Conservation (phyloP, 2,797 vertebrate species). For the Sebastes cheni region DNA sequence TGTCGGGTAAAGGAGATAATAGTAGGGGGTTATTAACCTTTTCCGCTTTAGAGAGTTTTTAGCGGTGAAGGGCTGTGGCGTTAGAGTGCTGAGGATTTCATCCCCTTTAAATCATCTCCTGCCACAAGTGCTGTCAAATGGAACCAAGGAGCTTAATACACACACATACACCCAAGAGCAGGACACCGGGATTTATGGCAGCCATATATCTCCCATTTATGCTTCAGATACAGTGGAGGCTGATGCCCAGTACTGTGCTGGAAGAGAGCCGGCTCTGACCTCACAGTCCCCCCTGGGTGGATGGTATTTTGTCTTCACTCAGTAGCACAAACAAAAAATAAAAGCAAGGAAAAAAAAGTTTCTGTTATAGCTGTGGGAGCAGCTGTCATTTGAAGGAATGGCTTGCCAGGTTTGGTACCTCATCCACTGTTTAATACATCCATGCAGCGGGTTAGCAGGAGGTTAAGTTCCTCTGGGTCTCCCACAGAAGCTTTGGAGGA, state of each 20-base stretch:
- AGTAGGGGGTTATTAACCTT: conserved; percentile 78
- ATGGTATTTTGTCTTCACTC: conserved; percentile 26
- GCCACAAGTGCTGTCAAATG: conserved; percentile 70
- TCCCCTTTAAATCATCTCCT: conserved; percentile 77
- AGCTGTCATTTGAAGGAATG: conserved; percentile 19
- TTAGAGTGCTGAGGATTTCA: conserved; percentile 65
- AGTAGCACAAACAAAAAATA: not conserved
- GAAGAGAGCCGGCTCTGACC: conserved; percentile 30
- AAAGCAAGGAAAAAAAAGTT: not conserved
- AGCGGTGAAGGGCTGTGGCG: conserved; percentile 71
- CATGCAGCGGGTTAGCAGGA: not conserved
- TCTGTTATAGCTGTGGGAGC: conserved; percentile 8
- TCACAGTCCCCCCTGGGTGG: conserved; percentile 2
- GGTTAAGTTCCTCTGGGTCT: not conserved
- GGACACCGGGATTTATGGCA: conserved; percentile 66
- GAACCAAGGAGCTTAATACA: conserved; percentile 65
- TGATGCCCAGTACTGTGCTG: conserved; percentile 30
- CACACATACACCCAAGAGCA: conserved; percentile 40
- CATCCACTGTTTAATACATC: conserved; percentile 19
- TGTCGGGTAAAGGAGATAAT: conserved; percentile 67
- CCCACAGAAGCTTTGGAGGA: not conserved
- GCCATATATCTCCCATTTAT: conserved; percentile 70
- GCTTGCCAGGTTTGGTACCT: conserved; percentile 18
- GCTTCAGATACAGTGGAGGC: conserved; percentile 55
- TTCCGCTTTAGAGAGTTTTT: conserved; percentile 79